These are phyloP conservation scores for Hafferia zeledoni DNA, from an alignment of 2,797 vertebrate genomes.

Conservation along the genomic window DNA sequence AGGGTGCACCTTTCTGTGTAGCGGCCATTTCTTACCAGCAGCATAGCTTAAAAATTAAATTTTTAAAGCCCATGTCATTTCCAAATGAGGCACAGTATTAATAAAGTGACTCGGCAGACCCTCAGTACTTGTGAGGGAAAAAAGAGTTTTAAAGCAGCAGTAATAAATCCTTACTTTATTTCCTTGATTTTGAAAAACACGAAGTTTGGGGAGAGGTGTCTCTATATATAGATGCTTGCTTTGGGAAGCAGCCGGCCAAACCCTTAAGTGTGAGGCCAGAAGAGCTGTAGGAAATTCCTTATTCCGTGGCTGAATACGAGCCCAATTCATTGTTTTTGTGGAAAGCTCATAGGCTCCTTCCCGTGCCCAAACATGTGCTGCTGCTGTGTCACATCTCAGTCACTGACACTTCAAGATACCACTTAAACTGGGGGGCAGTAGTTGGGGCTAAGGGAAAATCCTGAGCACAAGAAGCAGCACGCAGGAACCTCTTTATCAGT, in stretches of 20 bases:
- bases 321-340: not conserved
- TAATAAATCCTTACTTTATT: not conserved
- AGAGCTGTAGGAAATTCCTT: not conserved
- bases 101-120: rapidly evolving
- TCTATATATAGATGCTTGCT: not conserved
- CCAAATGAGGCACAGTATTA: not conserved
- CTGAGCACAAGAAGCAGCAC: rapidly evolving
- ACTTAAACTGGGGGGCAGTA: not conserved
- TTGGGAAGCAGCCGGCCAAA: not conserved
- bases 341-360: not conserved
- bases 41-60: not conserved
- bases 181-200: not conserved
- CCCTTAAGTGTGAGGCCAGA: not conserved
- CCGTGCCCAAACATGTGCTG: rapidly evolving
- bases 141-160: not conserved
- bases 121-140: rapidly evolving
- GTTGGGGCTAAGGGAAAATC: not conserved
- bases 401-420: not conserved
- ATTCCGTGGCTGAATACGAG: rapidly evolving
- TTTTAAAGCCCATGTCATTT: not conserved
- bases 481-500: not conserved
- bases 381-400: not conserved
- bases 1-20: rapidly evolving
- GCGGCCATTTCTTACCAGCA: not conserved
- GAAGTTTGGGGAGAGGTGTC: not conserved